Evolutionary conservation across 1,140 invertebrate genomes (phyloP), one percentile per base, ranked within the genome.

Genomic region (Drosophila busckii): DNA sequence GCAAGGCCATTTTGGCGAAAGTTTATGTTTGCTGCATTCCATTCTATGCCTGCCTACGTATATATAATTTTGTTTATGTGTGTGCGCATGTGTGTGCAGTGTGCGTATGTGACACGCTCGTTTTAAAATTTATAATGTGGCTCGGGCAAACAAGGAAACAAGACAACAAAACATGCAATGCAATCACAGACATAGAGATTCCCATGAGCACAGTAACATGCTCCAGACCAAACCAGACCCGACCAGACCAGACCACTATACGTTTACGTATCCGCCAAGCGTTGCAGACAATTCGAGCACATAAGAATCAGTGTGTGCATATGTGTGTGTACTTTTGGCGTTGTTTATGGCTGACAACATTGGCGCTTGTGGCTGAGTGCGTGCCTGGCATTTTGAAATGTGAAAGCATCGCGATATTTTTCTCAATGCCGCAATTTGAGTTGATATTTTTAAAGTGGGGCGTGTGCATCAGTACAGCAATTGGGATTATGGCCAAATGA

Each of bases 51-150:
- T 20, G 29, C 56, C 45, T 40, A 37, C 54, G 58, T 80, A 59
- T 53, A 50, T 80, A 73, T 80, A 71, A 73, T 78, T 71, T 78
- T 71, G 38, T 78, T 73, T 71, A 67, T 76, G 65, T 80, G 53
- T 66, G 25, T 48, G 42, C 23, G 29, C 29, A 25, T 60, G 40
- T 56, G 52, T 26, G 55, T 26, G 42, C 40, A 40, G 29, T 68
- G 56, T 65, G 50, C 48, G 54, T 49, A 28, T 64, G 48, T 46
- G 48, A 49, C 55, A 59, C 54, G 60, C 55, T 60, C 75, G 69
- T 83, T 82, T 82, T 82, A 82, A 82, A 80, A 82, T 82, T 82
- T 82, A 82, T 82, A 82, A 82, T 82, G 75, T 65, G 41, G 22
- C 26, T 29, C 49, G 12, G 20, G 58, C 56, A 50, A 58, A 64